These are phyloP conservation scores for Morpho deidamia DNA, from an alignment of 2,888 invertebrate genomes.

Conservation along the genomic window DNA sequence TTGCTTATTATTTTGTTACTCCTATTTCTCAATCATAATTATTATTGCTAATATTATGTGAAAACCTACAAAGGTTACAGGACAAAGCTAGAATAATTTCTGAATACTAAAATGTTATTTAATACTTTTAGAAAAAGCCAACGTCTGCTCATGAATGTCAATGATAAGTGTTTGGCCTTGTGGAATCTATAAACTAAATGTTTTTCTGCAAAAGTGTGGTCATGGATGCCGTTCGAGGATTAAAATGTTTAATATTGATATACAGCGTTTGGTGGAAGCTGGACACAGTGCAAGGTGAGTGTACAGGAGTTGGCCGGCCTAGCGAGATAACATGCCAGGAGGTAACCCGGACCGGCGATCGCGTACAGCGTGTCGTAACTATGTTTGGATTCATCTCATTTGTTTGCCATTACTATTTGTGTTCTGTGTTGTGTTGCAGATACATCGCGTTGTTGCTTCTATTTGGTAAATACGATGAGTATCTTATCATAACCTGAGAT, in stretches of 20 bases:
- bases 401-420: background rate
- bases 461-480: background rate
- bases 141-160: slow-evolving; percentile 60
- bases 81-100: background rate
- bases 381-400: background rate
- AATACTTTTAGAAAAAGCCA: slow-evolving; percentile 43
- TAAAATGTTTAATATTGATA: slow-evolving; percentile 54
- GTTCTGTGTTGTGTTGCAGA: background rate
- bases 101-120: slow-evolving; percentile 44
- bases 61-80: too few species aligned
- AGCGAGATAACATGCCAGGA: background rate
- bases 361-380: background rate
- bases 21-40: too few species aligned
- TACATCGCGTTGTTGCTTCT: background rate
- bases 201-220: slow-evolving; percentile 47
- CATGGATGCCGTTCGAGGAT: slow-evolving; percentile 51
- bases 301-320: background rate
- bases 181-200: slow-evolving; percentile 49
- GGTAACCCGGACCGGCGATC: too few species aligned
- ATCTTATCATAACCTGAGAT: slow-evolving; percentile 1
- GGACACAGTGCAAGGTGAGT: slow-evolving; percentile 57
- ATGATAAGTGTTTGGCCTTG: slow-evolving; percentile 51
- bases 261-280: slow-evolving; percentile 45
- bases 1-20: too few species aligned
- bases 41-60: too few species aligned